phyloP scores from a whole-genome alignment of 2,113 vertebrate species.

The Nycticorax nycticorax region DNA sequence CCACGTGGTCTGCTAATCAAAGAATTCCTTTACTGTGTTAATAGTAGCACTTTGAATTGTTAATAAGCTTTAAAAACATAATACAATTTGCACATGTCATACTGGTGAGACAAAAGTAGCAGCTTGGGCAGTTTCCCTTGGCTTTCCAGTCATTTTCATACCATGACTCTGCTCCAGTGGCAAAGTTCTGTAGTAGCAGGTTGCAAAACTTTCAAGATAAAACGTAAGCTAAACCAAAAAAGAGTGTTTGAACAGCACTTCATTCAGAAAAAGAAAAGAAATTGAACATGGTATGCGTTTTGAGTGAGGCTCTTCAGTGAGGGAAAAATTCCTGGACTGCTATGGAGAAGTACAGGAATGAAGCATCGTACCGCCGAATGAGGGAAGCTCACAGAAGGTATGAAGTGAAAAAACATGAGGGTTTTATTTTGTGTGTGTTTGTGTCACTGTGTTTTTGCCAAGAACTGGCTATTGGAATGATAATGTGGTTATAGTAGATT shows the following conservation, averaged over 20 bases:
- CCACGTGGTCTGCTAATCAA: neutral
- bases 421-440: neutral
- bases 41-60: neutral
- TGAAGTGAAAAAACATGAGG: neutral
- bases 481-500: neutral
- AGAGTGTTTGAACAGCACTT: slow-evolving; percentile 21
- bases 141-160: neutral
- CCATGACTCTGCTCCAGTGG: neutral
- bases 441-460: neutral
- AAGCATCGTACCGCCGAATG: neutral
- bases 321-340: neutral
- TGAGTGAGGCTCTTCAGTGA: slow-evolving; percentile 5
- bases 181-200: neutral
- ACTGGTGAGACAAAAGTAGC: neutral
- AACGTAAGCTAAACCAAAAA: neutral
- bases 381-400: neutral
- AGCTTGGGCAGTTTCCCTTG: neutral
- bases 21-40: neutral
- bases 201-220: neutral
- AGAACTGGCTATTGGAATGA: neutral
- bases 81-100: neutral
- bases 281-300: neutral
- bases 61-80: neutral
- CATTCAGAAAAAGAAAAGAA: slow-evolving; percentile 39
- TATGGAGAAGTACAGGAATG: neutral